Evolutionary conservation across 2,888 invertebrate species (phyloP), one percentile per base, ranked within the genome.

Genomic region (Tetragonula carbonaria): DNA sequence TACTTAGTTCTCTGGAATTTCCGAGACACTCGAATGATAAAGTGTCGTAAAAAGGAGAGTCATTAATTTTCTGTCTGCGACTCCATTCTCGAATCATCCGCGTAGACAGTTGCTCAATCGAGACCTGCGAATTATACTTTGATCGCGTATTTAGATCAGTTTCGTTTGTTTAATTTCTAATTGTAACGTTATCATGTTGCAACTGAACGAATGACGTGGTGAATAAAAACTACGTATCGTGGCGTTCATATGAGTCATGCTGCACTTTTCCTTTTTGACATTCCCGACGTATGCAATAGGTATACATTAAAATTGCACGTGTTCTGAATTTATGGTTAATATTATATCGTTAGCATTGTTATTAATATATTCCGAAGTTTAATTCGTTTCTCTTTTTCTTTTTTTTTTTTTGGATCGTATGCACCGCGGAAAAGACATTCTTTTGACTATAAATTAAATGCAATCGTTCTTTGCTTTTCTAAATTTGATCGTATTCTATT

Each of bases 1-100:
- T 59, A 5, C 14, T n/a, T n/a, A n/a, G n/a, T n/a, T n/a, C 2
- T n/a, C n/a, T 59, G 14, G 14, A n/a, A 2, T 59, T 59, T n/a
- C n/a, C 2, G n/a, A 59, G 57, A n/a, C 13, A 14, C n/a, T n/a
- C n/a, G n/a, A n/a, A 14, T n/a, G n/a, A n/a, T n/a, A 14, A 23
- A 38, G 51, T 71, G 78, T 55, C 16, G 72, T n/a, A n/a, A 72
- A 28, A 18, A 28, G 18, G 33, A 16, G 11, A 51, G 57, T 55
- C 78, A 33, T 71, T 78, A 71, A 80, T 51, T 45, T 71, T 65
- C 66, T 5, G 50, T 11, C 51, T 50, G 63, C 4, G 16, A 53
- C 3, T 33, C 33, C 28, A 76, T n/a, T 57, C 2, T 57, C 21
- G n/a, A 13, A 45, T 8, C 45, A 45, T 45, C 45, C 45, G 8